Base-by-base conservation (phyloP, 2,888 invertebrate genomes). In the Geotrupes spiniger region DNA sequence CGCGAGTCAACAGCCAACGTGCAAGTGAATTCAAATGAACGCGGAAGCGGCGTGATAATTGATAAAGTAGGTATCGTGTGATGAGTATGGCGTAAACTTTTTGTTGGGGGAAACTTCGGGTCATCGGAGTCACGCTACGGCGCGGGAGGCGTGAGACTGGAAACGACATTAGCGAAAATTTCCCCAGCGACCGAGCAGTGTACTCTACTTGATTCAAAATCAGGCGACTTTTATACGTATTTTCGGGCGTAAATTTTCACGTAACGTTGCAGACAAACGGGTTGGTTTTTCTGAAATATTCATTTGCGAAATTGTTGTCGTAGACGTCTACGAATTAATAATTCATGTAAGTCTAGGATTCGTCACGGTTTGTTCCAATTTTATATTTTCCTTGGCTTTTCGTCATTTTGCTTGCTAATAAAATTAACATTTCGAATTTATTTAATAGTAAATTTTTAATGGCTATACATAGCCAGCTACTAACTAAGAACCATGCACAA, bases 131-230 rank as follows among this genome's bases (percentile, higher is more conserved):
- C 50, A 45, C 49, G 43, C 38, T 36, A 49, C 42, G 49, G 38
- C 36, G 56, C 51, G 40, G 47, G 49, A 58, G 56, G 33, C 25
- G 33, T 59, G 62, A 57, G 54, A 54, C 57, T 49, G 56, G 57
- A 62, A 61, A 63, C 62, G 63, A 63, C 69, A 70, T 70, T 69
- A 70, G 65, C 60, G 68, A 66, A 65, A 70, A 70, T 70, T 70
- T 70, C 70, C 69, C 70, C 58, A 62, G 70, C 63, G 69, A 62
- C 69, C 60, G 54, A 48, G 46, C 52, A 54, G 57, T 60, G 60
- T 60, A 64, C 64, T 65, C 64, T 60, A 63, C 64, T 66, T 63
- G 64, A 66, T 68, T 63, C 66, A 58, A 61, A 61, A 63, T 64
- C 62, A 62, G 53, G 54, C 57, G 57, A 57, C 47, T 56, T 57